Conservation (phyloP, 1,140 invertebrate genomes). For the Neodiprion virginianus region DNA sequence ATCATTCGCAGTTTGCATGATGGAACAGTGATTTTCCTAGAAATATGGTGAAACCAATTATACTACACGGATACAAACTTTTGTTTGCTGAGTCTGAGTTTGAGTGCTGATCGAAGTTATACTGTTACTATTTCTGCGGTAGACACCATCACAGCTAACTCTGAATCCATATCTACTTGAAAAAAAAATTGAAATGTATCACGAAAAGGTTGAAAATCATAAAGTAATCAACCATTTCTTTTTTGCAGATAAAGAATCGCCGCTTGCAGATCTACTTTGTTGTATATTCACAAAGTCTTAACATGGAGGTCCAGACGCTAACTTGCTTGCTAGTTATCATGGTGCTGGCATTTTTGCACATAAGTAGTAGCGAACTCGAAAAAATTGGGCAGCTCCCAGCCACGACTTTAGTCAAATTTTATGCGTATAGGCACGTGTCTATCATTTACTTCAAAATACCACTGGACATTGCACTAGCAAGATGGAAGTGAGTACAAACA, state of each 20-base stretch:
- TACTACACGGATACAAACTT: too few relatives aligned
- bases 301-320: background rate
- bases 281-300: background rate
- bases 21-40: too few relatives aligned
- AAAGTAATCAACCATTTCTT: background rate
- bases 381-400: conserved; percentile 45
- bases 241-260: background rate
- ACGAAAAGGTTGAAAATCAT: too few relatives aligned
- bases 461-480: conserved; percentile 44
- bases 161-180: too few relatives aligned
- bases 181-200: too few relatives aligned
- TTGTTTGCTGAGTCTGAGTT: too few relatives aligned
- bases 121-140: too few relatives aligned
- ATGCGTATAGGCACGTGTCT: conserved; percentile 55
- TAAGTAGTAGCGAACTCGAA: conserved; percentile 37
- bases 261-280: background rate
- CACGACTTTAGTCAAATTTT: conserved; percentile 51
- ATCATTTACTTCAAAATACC: conserved; percentile 58
- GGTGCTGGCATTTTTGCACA: background rate
- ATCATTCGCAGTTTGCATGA: too few relatives aligned
- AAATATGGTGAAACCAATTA: too few relatives aligned
- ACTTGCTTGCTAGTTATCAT: background rate
- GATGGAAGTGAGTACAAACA: conserved; percentile 50
- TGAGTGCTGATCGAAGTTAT: too few relatives aligned
- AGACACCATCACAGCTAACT: too few relatives aligned